Evolutionary conservation across 2,113 vertebrate genomes (phyloP).

Genomic region (Halichoerus grypus): DNA sequence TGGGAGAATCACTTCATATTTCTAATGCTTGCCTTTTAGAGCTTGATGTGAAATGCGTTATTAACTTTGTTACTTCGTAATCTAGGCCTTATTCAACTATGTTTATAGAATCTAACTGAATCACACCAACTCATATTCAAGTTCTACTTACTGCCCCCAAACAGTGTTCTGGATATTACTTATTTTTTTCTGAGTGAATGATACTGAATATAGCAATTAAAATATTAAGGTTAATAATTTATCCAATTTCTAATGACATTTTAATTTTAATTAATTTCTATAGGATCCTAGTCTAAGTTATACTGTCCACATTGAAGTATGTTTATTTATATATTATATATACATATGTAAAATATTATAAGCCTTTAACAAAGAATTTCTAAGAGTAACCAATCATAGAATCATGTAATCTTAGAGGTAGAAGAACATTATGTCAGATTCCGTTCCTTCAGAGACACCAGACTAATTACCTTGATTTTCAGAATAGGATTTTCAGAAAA

Average conservation of each 20-base stretch:
- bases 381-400: background rate
- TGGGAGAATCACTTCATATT: background rate
- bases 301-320: background rate
- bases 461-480: conserved; percentile 2
- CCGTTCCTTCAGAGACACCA: background rate
- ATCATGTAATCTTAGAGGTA: background rate
- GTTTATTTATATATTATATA: background rate
- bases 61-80: background rate
- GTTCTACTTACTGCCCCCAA: background rate
- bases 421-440: background rate
- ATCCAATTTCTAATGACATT: background rate
- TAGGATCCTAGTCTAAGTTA: background rate
- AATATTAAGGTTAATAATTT: conserved; percentile 14
- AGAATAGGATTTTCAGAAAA: background rate
- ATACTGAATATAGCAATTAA: background rate
- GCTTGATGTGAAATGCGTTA: background rate
- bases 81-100: background rate
- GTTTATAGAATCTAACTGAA: background rate
- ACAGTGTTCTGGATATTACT: background rate
- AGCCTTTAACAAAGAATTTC: background rate
- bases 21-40: background rate
- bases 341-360: background rate
- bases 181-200: conserved; percentile 10
- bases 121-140: background rate
- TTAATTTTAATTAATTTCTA: conserved; percentile 34